Base-by-base conservation (phyloP, 2,113 vertebrate species). In the Baryphthengus martii region DNA sequence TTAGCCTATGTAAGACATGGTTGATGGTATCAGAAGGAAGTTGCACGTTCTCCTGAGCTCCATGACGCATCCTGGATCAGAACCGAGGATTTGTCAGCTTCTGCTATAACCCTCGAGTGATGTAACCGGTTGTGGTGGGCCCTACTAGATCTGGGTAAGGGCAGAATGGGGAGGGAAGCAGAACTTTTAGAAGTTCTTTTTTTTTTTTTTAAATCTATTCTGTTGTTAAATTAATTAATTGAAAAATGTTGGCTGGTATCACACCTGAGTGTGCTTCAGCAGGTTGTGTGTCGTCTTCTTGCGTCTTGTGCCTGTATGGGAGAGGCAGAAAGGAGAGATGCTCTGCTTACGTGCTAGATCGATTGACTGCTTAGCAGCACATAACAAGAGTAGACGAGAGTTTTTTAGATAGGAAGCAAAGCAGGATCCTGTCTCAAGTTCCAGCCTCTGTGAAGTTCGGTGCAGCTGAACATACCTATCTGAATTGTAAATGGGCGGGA, bases 21-120 rank as follows among this genome's bases (percentile, higher is more conserved):
- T n/a, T 79, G 93, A 92, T 89, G 81, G 74, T 95, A 92, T 94
- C 91, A 81, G 84, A 79, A 92, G 91, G 95, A 95, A 89, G 87
- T 70, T 75, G 59, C 67, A 39, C 0, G 4, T 71, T 52, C 87
- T 95, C 42, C 14, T 3, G 73, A 76, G 91, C 70, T 89, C 76
- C 1, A 2, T 95, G 94, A 89, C 73, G 95, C 96, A 93, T 78
- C 56, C n/a, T 93, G 91, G 87, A 95, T 93, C 81, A 93, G 87
- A 81, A 90, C 84, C 1, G 23, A 92, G 77, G 44, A 70, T 94
- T 90, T 11, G 3, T 40, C 40, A 70, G 37, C 62, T 75, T 91
- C 76, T 81, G 52, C 65, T 87, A 2, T 61, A 87, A 71, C 42
- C 68, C 24, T 65, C 42, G 68, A 92, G 61, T 95, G 56, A 81